phyloP scores from a whole-genome alignment of 2,113 vertebrate genomes.

The Cynocephalus volans region DNA sequence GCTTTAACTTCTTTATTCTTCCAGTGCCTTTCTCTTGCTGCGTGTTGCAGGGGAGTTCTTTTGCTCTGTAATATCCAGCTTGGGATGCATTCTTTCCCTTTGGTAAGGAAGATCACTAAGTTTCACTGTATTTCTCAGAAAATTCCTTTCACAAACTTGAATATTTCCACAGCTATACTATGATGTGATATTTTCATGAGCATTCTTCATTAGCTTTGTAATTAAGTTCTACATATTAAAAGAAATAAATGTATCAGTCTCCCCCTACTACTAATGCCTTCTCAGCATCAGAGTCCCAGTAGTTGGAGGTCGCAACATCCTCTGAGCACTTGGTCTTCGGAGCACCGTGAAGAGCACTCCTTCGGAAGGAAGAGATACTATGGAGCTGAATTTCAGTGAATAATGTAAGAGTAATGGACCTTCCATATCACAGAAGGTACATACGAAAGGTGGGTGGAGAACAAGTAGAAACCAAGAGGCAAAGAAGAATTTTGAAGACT shows the following conservation, averaged over 20 bases:
- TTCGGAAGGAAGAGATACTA: not conserved
- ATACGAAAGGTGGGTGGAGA: not conserved
- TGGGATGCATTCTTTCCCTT: not conserved
- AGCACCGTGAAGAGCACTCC: not conserved
- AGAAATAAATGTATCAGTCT: not conserved
- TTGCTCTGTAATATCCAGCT: not conserved
- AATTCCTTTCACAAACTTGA: not conserved
- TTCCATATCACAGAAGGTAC: not conserved
- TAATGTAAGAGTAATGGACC: not conserved
- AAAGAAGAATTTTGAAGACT: not conserved
- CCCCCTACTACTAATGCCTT: not conserved
- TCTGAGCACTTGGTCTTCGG: not conserved
- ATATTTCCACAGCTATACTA: not conserved
- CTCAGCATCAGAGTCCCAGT: not conserved
- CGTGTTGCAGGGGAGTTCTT: not conserved
- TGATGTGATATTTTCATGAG: not conserved
- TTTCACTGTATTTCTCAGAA: not conserved
- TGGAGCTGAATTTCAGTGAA: not conserved
- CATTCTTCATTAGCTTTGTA: not conserved
- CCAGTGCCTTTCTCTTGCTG: not conserved
- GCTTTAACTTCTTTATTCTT: not conserved
- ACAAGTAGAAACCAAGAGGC: not conserved
- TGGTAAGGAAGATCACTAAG: conserved; percentile 28
- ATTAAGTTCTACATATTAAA: not conserved
- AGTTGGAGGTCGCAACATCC: not conserved